Evolutionary conservation across 2,888 invertebrate genomes (phyloP).

Genomic region (Drosophila histrio): DNA sequence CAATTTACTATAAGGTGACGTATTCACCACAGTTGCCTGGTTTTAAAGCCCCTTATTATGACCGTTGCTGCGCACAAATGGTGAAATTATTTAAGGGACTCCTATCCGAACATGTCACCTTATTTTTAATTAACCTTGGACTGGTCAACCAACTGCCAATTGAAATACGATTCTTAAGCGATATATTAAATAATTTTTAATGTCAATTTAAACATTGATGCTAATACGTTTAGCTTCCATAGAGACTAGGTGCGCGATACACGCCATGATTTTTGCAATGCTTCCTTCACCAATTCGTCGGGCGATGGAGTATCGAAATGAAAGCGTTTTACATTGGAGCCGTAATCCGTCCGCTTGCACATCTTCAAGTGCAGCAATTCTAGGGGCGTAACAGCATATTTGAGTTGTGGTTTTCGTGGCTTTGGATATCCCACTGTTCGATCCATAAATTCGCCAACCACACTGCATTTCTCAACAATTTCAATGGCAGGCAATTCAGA

Average conservation of each 20-base stretch:
- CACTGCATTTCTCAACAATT: constrained; percentile 29
- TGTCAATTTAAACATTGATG: constrained; percentile 22
- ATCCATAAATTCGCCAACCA: constrained; percentile 52
- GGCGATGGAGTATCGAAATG: constrained; percentile 80
- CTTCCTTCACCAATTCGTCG: constrained; percentile 76
- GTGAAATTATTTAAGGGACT: too few relatives aligned
- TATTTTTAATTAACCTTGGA: too few relatives aligned
- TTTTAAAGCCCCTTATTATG: too few relatives aligned
- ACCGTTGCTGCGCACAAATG: too few relatives aligned
- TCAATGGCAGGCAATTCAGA: background rate
- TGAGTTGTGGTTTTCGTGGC: constrained; percentile 39
- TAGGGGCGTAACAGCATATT: constrained; percentile 29
- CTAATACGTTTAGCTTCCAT: too few relatives aligned
- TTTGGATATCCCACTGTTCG: constrained; percentile 47
- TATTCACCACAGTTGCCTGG: too few relatives aligned
- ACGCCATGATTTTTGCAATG: constrained; percentile 71
- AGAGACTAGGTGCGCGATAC: constrained; percentile 49
- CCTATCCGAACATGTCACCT: too few relatives aligned
- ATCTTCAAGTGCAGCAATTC: constrained; percentile 54
- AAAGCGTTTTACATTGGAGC: constrained; percentile 71
- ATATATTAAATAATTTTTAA: constrained; percentile 16
- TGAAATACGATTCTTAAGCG: background rate
- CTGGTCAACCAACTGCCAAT: background rate
- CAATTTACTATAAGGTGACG: too few relatives aligned
- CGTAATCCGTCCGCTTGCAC: constrained; percentile 49